Conservation (phyloP, 2,113 vertebrate species). For the Oreochromis niloticus region DNA sequence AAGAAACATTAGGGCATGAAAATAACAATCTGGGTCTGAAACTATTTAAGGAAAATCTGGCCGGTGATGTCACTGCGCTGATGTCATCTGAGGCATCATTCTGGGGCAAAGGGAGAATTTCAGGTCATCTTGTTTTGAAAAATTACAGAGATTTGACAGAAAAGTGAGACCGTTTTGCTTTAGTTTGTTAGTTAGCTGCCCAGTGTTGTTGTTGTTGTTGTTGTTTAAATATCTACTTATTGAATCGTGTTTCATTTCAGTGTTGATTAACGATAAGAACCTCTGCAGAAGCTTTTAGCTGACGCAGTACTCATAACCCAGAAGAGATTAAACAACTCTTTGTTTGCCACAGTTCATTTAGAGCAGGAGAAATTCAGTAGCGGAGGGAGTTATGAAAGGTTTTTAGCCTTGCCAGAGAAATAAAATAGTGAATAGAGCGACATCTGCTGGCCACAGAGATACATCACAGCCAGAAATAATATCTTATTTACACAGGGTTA, state of each 20-base stretch:
- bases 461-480: background rate
- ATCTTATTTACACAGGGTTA: background rate
- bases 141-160: background rate
- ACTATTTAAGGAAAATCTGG: slow-evolving; percentile 1
- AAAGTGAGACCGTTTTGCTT: background rate
- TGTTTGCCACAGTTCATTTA: background rate
- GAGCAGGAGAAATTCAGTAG: background rate
- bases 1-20: background rate
- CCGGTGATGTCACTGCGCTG: background rate
- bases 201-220: rapidly evolving
- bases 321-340: background rate
- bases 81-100: background rate
- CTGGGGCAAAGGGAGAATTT: background rate
- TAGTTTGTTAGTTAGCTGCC: background rate
- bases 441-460: slow-evolving; percentile 1
- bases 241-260: background rate
- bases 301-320: background rate
- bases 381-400: background rate
- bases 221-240: background rate
- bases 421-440: background rate
- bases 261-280: background rate
- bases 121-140: background rate
- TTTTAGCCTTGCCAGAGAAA: background rate
- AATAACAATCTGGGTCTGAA: slow-evolving; percentile 8
- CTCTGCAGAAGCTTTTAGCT: background rate